Evolutionary conservation across 2,113 vertebrate genomes (phyloP).

Genomic region (Glaucomys volans): DNA sequence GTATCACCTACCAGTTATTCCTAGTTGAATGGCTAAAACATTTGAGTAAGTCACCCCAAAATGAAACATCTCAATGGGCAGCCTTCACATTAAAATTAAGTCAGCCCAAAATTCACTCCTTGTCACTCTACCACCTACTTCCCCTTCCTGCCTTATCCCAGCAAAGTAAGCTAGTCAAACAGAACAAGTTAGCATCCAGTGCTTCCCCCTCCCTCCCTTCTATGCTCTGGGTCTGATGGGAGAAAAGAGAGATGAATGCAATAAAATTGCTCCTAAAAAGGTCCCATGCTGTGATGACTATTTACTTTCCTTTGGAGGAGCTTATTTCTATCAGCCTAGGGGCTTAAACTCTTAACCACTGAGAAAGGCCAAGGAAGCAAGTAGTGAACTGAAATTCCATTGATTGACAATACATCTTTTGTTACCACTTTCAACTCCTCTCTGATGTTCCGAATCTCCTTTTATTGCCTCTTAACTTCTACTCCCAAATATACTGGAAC

Average conservation of each 20-base stretch:
- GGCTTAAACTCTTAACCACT: not conserved
- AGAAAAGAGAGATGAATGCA: not conserved
- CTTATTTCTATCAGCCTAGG: not conserved
- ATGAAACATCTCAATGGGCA: not conserved
- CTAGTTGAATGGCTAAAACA: not conserved
- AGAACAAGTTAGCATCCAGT: not conserved
- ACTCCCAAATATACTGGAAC: not conserved
- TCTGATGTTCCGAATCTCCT: not conserved
- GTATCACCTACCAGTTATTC: not conserved
- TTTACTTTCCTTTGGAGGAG: not conserved
- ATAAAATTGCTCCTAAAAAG: not conserved
- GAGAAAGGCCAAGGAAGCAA: constrained; percentile 11
- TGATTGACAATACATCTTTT: not conserved
- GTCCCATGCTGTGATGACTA: not conserved
- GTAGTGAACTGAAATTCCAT: not conserved
- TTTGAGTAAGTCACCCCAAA: not conserved
- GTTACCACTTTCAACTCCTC: not conserved
- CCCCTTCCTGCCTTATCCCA: not conserved
- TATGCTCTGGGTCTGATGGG: not conserved
- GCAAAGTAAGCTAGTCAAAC: not conserved
- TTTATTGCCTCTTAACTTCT: not conserved
- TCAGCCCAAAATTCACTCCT: not conserved
- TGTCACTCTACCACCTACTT: not conserved
- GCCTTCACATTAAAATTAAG: not conserved
- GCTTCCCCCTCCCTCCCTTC: not conserved